Conservation (phyloP, 2,888 invertebrate species). For the Euplagia quadripunctaria region DNA sequence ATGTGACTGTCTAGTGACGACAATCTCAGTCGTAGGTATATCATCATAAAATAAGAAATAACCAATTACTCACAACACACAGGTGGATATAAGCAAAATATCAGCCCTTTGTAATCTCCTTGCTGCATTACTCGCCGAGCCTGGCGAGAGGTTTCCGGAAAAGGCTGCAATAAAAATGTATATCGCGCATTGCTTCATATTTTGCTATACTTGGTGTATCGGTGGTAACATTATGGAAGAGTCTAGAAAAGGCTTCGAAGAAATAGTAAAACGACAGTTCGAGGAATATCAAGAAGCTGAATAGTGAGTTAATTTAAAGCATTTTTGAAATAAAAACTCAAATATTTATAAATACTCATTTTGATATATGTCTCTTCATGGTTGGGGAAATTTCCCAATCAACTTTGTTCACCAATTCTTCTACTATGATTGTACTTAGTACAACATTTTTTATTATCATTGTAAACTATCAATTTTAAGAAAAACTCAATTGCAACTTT, state of each 20-base stretch:
- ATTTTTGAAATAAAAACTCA: not conserved
- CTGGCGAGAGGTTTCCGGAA: slow-evolving; percentile 88
- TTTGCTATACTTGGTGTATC: slow-evolving; percentile 94
- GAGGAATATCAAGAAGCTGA: slow-evolving; percentile 90
- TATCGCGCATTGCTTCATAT: slow-evolving; percentile 92
- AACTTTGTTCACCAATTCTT: not conserved
- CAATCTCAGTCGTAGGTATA: too few species aligned
- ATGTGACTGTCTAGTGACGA: too few species aligned
- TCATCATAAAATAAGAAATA: not conserved
- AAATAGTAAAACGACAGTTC: slow-evolving; percentile 90
- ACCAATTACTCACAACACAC: slow-evolving; percentile 7
- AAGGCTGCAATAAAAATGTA: slow-evolving; percentile 89
- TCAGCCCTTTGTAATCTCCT: slow-evolving; percentile 91
- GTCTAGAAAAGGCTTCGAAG: slow-evolving; percentile 91
- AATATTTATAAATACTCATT: not conserved
- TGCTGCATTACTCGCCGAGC: slow-evolving; percentile 89
- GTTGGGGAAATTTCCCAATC: too few species aligned
- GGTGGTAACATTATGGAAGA: slow-evolving; percentile 94
- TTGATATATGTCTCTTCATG: not conserved
- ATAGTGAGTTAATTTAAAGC: slow-evolving; percentile 64
- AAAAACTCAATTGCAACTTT: not conserved
- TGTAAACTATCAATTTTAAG: not conserved
- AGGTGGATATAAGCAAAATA: slow-evolving; percentile 95
- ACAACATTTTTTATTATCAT: too few species aligned
- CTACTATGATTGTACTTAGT: not conserved